Conservation (phyloP, 2,888 invertebrate species). For the Gryllus longicercus region DNA sequence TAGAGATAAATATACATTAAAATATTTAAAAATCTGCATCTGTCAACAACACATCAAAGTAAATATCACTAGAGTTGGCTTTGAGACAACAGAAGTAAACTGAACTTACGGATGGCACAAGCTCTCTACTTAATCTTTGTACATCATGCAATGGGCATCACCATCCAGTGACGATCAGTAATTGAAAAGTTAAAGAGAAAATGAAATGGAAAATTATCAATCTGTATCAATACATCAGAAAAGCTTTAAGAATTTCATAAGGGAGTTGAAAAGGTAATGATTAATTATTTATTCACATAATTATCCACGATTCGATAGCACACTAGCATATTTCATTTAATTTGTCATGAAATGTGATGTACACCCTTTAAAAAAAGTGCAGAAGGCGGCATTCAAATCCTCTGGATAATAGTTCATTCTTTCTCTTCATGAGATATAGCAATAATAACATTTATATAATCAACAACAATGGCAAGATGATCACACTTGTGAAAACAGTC, state of each 20-base stretch:
- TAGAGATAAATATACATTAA: no score
- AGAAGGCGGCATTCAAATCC: slow-evolving; percentile 29
- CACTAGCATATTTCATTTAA: slow-evolving; percentile 26
- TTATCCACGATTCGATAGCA: slow-evolving; percentile 23
- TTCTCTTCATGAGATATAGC: slow-evolving; percentile 31
- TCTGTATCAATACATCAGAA: background rate
- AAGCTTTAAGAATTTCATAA: background rate
- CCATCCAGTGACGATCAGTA: background rate
- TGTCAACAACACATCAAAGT: no score
- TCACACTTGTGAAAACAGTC: slow-evolving; percentile 34
- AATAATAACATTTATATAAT: slow-evolving; percentile 35
- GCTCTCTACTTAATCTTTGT: no score
- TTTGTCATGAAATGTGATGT: slow-evolving; percentile 27
- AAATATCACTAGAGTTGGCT: no score
- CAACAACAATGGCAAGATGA: slow-evolving; percentile 36
- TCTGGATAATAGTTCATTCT: slow-evolving; percentile 27
- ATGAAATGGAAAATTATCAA: background rate
- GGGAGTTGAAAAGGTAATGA: background rate
- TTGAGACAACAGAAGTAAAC: no score
- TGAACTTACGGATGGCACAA: no score
- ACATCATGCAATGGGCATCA: background rate
- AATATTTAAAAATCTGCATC: no score
- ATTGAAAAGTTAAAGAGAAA: background rate
- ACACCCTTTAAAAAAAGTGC: slow-evolving; percentile 30
- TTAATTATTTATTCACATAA: slow-evolving; percentile 18